Base-by-base conservation (phyloP, 2,797 vertebrate genomes). In the Peromyscus eremicus region DNA sequence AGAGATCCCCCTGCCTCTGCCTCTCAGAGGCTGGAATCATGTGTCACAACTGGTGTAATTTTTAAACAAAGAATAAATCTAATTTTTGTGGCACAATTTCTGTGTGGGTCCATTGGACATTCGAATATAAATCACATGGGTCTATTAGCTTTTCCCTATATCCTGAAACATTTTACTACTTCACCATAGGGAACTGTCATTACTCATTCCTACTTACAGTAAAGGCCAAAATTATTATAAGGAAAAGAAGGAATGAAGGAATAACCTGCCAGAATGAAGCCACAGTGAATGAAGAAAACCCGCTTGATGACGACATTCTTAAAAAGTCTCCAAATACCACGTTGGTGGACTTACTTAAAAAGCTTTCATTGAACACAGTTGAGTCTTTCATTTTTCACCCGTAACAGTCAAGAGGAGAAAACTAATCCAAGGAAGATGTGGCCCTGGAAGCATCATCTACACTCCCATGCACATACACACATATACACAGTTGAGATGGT, bases 301-400 rank as follows among this genome's bases (percentile, higher is more conserved):
- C 27, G 43, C 12, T 4, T 4, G 62, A 3, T 1, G 1, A 8
- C 21, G 6, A 19, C 4, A 2, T 6, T 17, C 5, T 13, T 8
- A 32, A 55, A 55, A 40, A 43, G 23, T 14, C 73, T 14, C 10
- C 27, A 70, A 64, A 76, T 0, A 7, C 11, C 16, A 17, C 27
- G 29, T 7, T 32, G 9, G 25, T 14, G 52, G 29, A 1, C 27
- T 16, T 73, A 32, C 32, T 32, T 70, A 32, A 25, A 8, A 82
- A 40, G 13, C 12, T 52, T 43, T 55, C 70, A 25, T 0, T 60
- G 11, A 77, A 77, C 23, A 23, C 16, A 57, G 57, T 0, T 27
- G 52, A 60, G n/a, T 3, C 40, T 60, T 66, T 73, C 34, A 3
- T 25, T 71, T 76, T 57, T 64, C 2, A 1, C 37, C 3, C 1